phyloP scores from a whole-genome alignment of 2,113 vertebrate genomes.

The Hypocryptadius cinnamomeus region DNA sequence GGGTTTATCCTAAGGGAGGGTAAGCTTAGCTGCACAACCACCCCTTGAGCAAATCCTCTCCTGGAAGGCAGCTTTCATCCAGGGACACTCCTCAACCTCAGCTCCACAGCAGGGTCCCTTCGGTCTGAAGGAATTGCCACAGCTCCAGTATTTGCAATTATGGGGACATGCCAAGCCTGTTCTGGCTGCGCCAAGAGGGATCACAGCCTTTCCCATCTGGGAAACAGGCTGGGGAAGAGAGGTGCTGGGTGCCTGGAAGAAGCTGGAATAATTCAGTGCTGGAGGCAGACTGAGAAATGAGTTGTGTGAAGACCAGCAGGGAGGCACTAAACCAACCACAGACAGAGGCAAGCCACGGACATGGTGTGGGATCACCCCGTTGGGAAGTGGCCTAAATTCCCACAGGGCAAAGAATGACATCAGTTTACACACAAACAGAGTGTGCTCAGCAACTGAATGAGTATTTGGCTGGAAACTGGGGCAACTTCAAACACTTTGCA shows the following conservation, averaged over 20 bases:
- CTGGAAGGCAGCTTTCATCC: neutral
- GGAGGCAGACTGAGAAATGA: neutral
- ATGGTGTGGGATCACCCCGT: fast-evolving
- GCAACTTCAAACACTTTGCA: neutral
- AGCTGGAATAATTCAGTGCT: neutral
- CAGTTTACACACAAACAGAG: neutral
- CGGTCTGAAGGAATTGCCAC: neutral
- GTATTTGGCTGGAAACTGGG: neutral
- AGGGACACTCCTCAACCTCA: neutral
- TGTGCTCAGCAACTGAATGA: neutral
- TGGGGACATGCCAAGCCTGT: fast-evolving
- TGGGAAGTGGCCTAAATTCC: neutral
- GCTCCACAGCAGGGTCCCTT: neutral
- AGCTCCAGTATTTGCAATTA: neutral
- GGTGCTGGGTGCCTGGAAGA: neutral
- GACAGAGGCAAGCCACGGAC: neutral
- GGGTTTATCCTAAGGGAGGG: neutral
- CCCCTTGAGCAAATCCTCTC: neutral
- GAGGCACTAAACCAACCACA: neutral
- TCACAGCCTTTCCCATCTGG: neutral
- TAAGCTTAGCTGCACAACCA: neutral
- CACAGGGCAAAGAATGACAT: neutral
- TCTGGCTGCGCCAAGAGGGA: neutral
- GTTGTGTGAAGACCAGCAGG: neutral
- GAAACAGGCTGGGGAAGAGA: neutral